phyloP scores from a whole-genome alignment of 2,113 vertebrate species.

The Tachuris rubrigastra region DNA sequence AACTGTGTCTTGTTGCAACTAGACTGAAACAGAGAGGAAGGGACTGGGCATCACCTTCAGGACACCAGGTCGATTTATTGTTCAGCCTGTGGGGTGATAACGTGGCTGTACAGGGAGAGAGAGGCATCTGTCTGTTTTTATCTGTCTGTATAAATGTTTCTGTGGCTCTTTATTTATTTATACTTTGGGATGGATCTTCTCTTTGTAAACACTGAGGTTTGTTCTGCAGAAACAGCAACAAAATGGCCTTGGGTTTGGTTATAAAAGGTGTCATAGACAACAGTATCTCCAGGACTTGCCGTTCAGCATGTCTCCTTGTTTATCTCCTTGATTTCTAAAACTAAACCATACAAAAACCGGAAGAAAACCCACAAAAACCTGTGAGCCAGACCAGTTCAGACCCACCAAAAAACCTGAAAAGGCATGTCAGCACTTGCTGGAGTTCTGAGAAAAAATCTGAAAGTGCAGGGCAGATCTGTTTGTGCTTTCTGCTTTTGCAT shows the following conservation, averaged over 20 bases:
- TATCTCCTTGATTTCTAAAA: background rate
- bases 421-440: background rate
- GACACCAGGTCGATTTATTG: background rate
- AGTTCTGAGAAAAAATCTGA: background rate
- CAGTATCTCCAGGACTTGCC: background rate
- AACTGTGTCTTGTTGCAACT: background rate
- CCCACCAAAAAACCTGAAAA: background rate
- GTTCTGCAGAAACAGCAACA: background rate
- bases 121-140: conserved; percentile 6
- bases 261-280: background rate
- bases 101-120: rapidly evolving
- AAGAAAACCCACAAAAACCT: background rate
- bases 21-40: background rate
- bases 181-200: background rate
- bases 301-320: background rate
- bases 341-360: background rate
- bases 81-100: background rate
- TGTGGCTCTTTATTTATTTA: background rate
- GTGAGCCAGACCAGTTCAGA: background rate
- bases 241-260: background rate
- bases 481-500: background rate
- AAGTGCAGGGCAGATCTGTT: background rate
- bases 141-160: conserved; percentile 17
- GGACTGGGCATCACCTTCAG: background rate
- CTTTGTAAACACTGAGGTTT: background rate